Percentiles rank a stretch among this genome's conserved stretches.
These are phyloP conservation scores for Nymphalis c-album DNA, from an alignment of 2,888 invertebrate genomes.

Conservation along the genomic window DNA sequence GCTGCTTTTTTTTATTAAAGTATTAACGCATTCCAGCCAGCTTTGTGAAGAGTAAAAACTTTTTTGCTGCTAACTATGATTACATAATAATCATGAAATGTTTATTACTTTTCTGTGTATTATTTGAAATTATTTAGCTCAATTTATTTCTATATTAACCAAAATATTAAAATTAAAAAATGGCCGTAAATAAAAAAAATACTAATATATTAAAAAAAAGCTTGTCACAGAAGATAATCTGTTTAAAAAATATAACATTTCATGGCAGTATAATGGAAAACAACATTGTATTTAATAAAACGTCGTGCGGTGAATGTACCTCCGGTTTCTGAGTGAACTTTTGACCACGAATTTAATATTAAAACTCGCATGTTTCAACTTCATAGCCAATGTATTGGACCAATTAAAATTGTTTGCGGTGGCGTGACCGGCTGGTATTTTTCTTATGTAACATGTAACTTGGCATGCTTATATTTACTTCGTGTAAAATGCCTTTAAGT, in stretches of 20 bases:
- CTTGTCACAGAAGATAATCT: no score
- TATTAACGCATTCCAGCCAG: no score
- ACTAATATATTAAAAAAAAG: no score
- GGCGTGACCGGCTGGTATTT: conserved; percentile 42
- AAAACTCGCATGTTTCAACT: conserved; percentile 32
- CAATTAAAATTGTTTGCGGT: conserved; percentile 44
- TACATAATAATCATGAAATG: no score
- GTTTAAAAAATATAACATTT: conserved; percentile 1
- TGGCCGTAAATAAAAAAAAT: no score
- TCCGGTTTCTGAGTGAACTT: conserved; percentile 28
- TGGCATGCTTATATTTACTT: conserved; percentile 37
- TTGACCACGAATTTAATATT: conserved; percentile 31
- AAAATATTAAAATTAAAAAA: no score
- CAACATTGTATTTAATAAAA: background rate
- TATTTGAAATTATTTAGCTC: no score
- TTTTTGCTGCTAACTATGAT: no score
- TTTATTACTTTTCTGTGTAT: no score
- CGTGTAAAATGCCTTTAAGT: conserved; percentile 37
- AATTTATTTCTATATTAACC: no score
- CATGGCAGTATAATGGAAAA: background rate
- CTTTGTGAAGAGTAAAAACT: no score
- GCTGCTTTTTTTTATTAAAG: no score
- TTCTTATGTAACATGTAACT: conserved; percentile 40
- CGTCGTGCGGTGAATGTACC: background rate
- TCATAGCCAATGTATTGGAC: conserved; percentile 37